A percentile compares a stretch with the other conserved stretches of the same genome.
Conservation (phyloP, 2,888 invertebrate species). For the Ceriagrion tenellum region DNA sequence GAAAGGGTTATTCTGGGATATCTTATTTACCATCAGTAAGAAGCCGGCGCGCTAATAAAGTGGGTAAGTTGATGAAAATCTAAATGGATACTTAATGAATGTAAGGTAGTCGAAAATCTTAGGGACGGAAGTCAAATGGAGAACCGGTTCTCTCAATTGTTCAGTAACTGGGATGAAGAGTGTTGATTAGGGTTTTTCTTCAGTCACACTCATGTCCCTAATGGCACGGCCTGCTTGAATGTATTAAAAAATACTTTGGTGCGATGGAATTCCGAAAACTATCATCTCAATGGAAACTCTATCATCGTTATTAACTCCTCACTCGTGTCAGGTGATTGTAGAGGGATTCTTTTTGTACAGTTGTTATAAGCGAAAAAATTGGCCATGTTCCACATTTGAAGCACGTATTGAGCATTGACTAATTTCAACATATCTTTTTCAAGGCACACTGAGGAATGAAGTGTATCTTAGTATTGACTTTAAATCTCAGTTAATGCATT, state of each 20-base stretch:
- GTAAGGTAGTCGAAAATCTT: not conserved
- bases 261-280: not conserved
- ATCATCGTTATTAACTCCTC: not conserved
- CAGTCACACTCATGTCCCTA: not conserved
- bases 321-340: too few relatives aligned
- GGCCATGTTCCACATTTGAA: too few relatives aligned
- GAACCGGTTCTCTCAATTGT: not conserved
- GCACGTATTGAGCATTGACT: too few relatives aligned
- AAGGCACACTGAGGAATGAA: too few relatives aligned
- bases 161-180: not conserved
- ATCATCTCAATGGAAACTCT: not conserved
- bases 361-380: too few relatives aligned
- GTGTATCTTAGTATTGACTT: too few relatives aligned
- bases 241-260: not conserved
- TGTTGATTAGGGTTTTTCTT: not conserved
- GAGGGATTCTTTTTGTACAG: too few relatives aligned
- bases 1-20: not conserved
- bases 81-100: not conserved
- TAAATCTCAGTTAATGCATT: too few relatives aligned
- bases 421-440: too few relatives aligned
- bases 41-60: not conserved
- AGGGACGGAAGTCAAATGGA: not conserved
- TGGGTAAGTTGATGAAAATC: not conserved
- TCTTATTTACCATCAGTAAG: not conserved
- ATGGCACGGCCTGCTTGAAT: not conserved